phyloP scores from a whole-genome alignment of 2,888 invertebrate genomes.

The Drosophila birchii region DNA sequence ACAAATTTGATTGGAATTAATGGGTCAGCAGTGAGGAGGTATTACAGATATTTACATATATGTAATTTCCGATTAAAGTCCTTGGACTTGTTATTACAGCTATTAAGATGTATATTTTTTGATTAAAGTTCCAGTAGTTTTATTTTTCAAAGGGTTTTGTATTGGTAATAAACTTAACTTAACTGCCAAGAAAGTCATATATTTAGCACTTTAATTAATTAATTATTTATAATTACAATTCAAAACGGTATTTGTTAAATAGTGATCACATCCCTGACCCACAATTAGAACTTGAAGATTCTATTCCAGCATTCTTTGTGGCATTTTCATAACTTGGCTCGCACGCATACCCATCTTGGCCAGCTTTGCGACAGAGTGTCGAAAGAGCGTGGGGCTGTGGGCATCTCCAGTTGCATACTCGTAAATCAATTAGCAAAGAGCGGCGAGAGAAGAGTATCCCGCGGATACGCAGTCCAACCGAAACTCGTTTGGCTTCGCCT shows the following conservation, averaged over 20 bases:
- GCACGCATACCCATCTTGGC: slow-evolving; percentile 21
- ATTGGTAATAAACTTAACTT: not conserved
- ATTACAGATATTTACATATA: slow-evolving; percentile 7
- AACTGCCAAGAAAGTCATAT: not conserved
- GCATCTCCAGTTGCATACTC: slow-evolving; percentile 33
- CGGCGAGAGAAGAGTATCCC: slow-evolving; percentile 35
- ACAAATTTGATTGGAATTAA: slow-evolving; percentile 13
- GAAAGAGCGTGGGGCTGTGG: slow-evolving; percentile 28
- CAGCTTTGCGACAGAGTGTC: slow-evolving; percentile 3
- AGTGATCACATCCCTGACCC: not conserved
- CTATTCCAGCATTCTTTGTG: not conserved
- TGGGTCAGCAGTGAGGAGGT: slow-evolving; percentile 2
- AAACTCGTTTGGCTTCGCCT: slow-evolving; percentile 57
- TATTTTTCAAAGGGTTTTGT: not conserved
- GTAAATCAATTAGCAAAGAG: slow-evolving; percentile 55
- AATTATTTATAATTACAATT: not conserved
- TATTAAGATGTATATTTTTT: not conserved
- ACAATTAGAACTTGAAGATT: not conserved
- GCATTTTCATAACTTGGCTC: slow-evolving; percentile 18
- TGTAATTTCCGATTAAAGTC: not conserved
- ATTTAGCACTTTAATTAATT: not conserved
- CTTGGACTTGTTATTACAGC: not conserved
- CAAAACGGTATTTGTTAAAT: not conserved
- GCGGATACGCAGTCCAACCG: slow-evolving; percentile 26
- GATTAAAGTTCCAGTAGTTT: not conserved